A percentile compares a stretch with the other conserved stretches of the same genome.
phyloP scores from a whole-genome alignment of 2,113 vertebrate species.

The Leucopsar rothschildi region DNA sequence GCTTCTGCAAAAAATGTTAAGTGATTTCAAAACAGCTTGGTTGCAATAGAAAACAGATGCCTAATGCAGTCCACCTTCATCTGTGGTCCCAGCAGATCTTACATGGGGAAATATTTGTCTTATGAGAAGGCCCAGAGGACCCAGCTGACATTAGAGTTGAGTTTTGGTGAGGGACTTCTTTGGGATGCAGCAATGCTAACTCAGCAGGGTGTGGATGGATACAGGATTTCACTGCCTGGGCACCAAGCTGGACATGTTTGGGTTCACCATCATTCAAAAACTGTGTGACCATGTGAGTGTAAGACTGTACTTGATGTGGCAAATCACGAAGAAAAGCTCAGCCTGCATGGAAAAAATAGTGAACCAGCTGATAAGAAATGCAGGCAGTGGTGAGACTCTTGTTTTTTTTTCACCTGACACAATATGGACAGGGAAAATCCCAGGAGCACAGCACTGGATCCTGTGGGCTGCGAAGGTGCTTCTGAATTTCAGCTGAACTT shows the following conservation, averaged over 20 bases:
- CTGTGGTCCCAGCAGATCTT: background rate
- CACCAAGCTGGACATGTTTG: background rate
- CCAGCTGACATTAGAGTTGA: background rate
- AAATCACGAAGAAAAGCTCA: background rate
- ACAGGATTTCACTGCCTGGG: background rate
- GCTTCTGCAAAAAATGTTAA: background rate
- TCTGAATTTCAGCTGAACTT: background rate
- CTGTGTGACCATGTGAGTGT: background rate
- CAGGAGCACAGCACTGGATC: background rate
- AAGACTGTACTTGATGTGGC: background rate
- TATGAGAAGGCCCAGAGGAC: background rate
- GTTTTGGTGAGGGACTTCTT: background rate
- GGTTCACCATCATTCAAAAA: accelerated
- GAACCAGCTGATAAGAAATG: background rate
- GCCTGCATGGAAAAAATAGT: background rate
- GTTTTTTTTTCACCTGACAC: background rate
- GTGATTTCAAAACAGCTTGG: background rate
- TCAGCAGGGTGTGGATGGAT: background rate
- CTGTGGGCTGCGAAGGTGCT: background rate
- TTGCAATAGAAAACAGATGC: background rate
- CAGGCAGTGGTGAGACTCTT: background rate
- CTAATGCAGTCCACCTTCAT: background rate
- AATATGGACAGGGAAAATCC: background rate
- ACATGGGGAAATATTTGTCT: background rate
- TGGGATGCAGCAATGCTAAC: background rate